Conservation (phyloP, 2,888 invertebrate species). For the Kryphioiulus occultus region DNA sequence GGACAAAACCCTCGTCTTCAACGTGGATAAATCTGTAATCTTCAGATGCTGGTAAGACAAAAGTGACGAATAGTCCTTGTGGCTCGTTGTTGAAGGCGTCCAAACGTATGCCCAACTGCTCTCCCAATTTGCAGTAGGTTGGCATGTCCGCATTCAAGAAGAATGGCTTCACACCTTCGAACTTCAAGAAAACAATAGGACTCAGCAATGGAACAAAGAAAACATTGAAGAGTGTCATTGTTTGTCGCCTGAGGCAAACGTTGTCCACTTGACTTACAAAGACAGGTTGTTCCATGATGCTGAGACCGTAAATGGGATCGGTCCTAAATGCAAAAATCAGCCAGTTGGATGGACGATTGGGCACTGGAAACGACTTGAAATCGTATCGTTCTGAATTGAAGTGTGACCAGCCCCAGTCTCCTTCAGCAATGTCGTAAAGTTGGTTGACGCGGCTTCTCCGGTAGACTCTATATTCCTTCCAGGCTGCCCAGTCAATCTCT, state of each 20-base stretch:
- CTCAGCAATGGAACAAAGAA: not conserved
- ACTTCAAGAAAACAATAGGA: constrained; percentile 57
- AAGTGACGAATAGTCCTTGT: constrained; percentile 62
- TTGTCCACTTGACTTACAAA: constrained; percentile 51
- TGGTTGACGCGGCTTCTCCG: constrained; percentile 52
- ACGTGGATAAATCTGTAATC: constrained; percentile 67
- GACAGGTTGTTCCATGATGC: constrained; percentile 50
- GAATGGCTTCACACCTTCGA: constrained; percentile 65
- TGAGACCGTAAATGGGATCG: constrained; percentile 51
- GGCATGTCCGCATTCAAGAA: constrained; percentile 67
- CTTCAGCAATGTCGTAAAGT: constrained; percentile 52
- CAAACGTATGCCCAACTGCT: constrained; percentile 79
- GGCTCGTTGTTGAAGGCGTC: constrained; percentile 94
- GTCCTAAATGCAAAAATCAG: constrained; percentile 52
- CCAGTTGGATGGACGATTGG: constrained; percentile 54
- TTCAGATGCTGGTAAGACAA: constrained; percentile 65
- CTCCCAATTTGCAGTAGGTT: constrained; percentile 64
- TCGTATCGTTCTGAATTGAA: constrained; percentile 52
- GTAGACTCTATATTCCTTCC: constrained; percentile 51
- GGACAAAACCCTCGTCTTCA: constrained; percentile 65
- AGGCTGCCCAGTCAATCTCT: constrained; percentile 46
- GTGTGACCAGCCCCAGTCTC: constrained; percentile 54
- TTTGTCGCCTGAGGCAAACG: too few species aligned
- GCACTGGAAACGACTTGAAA: constrained; percentile 52
- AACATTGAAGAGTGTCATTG: too few species aligned